Evolutionary conservation across 2,888 invertebrate species (phyloP).

Genomic region (Amorpha juglandis): DNA sequence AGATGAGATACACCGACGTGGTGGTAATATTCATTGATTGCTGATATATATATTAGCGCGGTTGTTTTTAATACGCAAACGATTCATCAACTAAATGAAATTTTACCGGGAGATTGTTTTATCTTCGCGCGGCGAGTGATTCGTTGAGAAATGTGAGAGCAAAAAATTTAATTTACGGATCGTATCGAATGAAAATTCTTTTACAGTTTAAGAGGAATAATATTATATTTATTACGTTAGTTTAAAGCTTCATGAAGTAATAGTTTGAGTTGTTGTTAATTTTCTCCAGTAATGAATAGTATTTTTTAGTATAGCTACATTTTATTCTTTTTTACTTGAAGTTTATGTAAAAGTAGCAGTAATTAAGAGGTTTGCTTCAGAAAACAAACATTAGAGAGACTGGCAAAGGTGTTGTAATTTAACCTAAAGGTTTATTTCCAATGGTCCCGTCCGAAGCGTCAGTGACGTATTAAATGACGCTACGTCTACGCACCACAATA

Average conservation of each 20-base stretch:
- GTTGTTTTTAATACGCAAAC: conserved; percentile 9
- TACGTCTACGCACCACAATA: no score
- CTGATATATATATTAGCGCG: conserved; percentile 4
- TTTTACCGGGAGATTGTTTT: conserved; percentile 14
- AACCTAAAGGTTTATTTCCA: no score
- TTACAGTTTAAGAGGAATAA: not conserved
- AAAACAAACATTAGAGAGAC: no score
- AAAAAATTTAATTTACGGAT: not conserved
- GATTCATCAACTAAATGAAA: conserved; percentile 19
- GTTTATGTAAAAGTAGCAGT: no score
- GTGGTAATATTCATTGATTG: conserved; percentile 1
- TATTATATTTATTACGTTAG: not conserved
- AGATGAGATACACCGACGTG: no score
- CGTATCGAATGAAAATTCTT: conserved; percentile 14
- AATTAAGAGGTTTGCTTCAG: no score
- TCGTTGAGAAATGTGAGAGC: conserved; percentile 8
- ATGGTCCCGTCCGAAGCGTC: no score
- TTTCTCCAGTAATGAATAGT: no score
- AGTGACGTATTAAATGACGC: no score
- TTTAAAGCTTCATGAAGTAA: not conserved
- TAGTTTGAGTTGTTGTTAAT: not conserved
- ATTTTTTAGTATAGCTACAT: no score
- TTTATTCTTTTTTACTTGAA: no score
- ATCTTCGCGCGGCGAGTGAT: conserved; percentile 9
- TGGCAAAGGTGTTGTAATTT: no score